Evolutionary conservation across 2,888 invertebrate species (phyloP).

Genomic region (Diarsia rubi): DNA sequence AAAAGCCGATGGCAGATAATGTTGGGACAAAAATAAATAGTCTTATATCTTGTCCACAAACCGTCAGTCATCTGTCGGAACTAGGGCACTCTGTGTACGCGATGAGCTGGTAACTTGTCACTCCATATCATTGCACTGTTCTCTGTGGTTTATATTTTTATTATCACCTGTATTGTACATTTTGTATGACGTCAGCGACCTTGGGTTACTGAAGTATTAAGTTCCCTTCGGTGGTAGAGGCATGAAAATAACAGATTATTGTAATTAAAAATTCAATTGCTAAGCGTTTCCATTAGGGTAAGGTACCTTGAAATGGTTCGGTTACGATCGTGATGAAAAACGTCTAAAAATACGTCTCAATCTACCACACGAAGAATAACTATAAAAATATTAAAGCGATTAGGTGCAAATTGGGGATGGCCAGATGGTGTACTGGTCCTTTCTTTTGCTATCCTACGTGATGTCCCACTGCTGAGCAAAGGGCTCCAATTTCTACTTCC

Average conservation of each 20-base stretch:
- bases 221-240: slow-evolving; percentile 2
- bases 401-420: not conserved
- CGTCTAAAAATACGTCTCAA: not conserved
- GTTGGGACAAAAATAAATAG: slow-evolving; percentile 17
- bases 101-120: slow-evolving; percentile 63
- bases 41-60: slow-evolving; percentile 20
- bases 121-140: slow-evolving; percentile 38
- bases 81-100: slow-evolving; percentile 44
- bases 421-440: no score
- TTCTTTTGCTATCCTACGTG: no score
- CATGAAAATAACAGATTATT: not conserved
- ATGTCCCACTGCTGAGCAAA: no score
- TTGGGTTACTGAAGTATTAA: slow-evolving; percentile 8
- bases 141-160: slow-evolving; percentile 32
- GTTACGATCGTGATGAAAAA: not conserved
- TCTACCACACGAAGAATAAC: not conserved
- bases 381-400: not conserved
- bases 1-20: slow-evolving; percentile 2
- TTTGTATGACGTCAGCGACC: slow-evolving; percentile 6
- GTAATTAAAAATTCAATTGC: slow-evolving; percentile 7
- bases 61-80: slow-evolving; percentile 62
- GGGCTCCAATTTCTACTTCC: no score
- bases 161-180: slow-evolving; percentile 1
- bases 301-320: not conserved
- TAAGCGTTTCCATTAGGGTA: slow-evolving; percentile 1